Evolutionary conservation across 2,113 vertebrate species (phyloP).

Genomic region (Chionodraco myersi): DNA sequence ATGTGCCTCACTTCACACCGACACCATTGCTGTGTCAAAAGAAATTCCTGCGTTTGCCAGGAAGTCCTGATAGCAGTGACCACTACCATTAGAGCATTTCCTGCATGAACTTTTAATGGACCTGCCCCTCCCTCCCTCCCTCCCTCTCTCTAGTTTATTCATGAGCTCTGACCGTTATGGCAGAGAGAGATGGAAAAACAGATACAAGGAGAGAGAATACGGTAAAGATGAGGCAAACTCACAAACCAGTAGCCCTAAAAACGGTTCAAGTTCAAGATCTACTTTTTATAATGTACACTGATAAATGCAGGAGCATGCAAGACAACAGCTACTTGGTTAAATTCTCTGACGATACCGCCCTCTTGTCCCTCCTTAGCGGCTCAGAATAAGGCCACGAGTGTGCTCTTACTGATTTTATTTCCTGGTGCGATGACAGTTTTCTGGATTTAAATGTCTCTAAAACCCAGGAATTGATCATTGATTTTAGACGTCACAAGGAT

Average conservation of each 20-base stretch:
- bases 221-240: neutral
- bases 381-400: too few species aligned
- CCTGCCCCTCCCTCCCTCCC: slow-evolving; percentile 28
- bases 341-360: too few species aligned
- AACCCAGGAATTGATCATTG: too few species aligned
- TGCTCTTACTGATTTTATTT: too few species aligned
- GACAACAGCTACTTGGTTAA: too few species aligned
- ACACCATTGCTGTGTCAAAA: slow-evolving; percentile 12
- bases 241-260: neutral
- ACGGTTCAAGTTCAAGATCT: neutral
- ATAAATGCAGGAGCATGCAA: too few species aligned
- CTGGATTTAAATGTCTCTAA: too few species aligned
- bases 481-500: too few species aligned
- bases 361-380: too few species aligned
- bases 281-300: too few species aligned
- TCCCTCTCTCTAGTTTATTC: slow-evolving; percentile 62
- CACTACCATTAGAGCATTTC: slow-evolving; percentile 50
- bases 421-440: too few species aligned
- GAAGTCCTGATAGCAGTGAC: slow-evolving; percentile 49
- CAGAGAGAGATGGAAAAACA: slow-evolving; percentile 41
- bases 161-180: slow-evolving; percentile 55
- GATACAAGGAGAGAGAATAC: slow-evolving; percentile 4
- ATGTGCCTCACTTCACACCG: neutral
- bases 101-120: slow-evolving; percentile 64
- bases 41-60: slow-evolving; percentile 15